A percentile compares a stretch with the other conserved stretches of the same genome.
phyloP scores from a whole-genome alignment of 2,113 vertebrate species.

The Misgurnus mizolepis region DNA sequence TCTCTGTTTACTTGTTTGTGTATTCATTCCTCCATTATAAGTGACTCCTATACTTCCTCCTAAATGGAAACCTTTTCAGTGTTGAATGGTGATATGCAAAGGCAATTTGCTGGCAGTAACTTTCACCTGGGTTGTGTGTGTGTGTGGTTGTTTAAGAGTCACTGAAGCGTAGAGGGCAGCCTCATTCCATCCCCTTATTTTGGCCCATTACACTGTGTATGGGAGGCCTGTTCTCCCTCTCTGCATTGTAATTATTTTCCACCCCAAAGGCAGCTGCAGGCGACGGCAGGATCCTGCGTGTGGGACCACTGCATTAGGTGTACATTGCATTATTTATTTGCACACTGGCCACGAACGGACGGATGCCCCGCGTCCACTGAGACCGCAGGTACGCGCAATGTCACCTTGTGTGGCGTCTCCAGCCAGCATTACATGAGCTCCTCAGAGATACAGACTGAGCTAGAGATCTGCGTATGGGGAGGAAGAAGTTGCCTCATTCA shows the following conservation, averaged over 20 bases:
- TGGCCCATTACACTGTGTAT: slow-evolving; percentile 73
- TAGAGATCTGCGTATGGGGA: neutral
- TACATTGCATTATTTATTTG: slow-evolving; percentile 83
- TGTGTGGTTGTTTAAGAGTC: slow-evolving; percentile 55
- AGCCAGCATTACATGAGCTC: slow-evolving; percentile 20
- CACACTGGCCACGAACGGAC: slow-evolving; percentile 65
- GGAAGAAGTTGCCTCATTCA: neutral
- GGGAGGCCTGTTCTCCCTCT: slow-evolving; percentile 57
- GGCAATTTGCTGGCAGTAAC: slow-evolving; percentile 46
- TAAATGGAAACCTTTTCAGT: slow-evolving; percentile 46
- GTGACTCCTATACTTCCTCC: slow-evolving; percentile 31
- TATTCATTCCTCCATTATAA: slow-evolving; percentile 47
- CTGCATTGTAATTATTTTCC: slow-evolving; percentile 82
- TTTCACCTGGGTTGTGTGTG: slow-evolving; percentile 38
- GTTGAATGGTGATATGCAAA: slow-evolving; percentile 54
- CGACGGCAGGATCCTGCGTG: slow-evolving; percentile 73
- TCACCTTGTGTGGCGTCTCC: slow-evolving; percentile 66
- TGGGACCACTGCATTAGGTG: slow-evolving; percentile 77
- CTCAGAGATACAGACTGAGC: neutral
- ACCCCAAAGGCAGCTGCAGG: slow-evolving; percentile 81
- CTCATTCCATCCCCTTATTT: slow-evolving; percentile 74
- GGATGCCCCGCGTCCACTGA: slow-evolving; percentile 71
- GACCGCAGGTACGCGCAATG: slow-evolving; percentile 71
- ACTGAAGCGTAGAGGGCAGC: slow-evolving; percentile 70
- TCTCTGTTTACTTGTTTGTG: slow-evolving; percentile 46